Base-by-base conservation (phyloP, 2,113 vertebrate genomes). In the Oncorhynchus mykiss region DNA sequence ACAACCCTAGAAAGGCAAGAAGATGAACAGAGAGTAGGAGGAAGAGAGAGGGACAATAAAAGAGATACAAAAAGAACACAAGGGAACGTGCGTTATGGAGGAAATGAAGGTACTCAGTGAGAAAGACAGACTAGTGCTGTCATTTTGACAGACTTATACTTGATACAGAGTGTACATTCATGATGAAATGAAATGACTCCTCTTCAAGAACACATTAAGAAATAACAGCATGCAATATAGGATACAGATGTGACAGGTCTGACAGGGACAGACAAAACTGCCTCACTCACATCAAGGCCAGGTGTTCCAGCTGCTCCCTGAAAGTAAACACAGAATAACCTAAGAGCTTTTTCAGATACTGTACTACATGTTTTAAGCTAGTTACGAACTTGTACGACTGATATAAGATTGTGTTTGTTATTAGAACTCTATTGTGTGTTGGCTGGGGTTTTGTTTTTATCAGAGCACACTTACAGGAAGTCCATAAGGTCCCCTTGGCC, bases 231-330 rank as follows among this genome's bases (percentile, higher is more conserved):
- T 67, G 65, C 9, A 12, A 18, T 25, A 67, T 54, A 54, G 51
- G 39, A 45, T 45, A 45, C 39, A 45, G 39, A 45, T 45, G 12
- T 45, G 9, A 54, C 51, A 54, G 9, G 24, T 62, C 8, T 22
- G 18, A 62, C 16, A 22, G 59, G 18, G 59, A 62, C 18, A 7
- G n/a, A 62, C 59, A 62, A 2, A 62, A 62, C 59, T 16, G 59
- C n/a, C 16, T 68, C 89, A 98, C 97, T 98, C 94, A 99, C 97
- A 91, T 99, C 97, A 84, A 97, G 90, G 88, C 97, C 98, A 89
- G 98, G 96, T 81, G 97, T 95, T 84, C 98, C 98, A 84, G 97
- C 95, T 82, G 96, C 93, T 82, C 98, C 98, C 98, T 99, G 93
- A 76, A 89, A 92, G 92, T 81, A 89, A 93, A 94, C 84, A 60